These are phyloP conservation scores for Triops cancriformis DNA, from an alignment of 1,140 invertebrate genomes.

Conservation along the genomic window DNA sequence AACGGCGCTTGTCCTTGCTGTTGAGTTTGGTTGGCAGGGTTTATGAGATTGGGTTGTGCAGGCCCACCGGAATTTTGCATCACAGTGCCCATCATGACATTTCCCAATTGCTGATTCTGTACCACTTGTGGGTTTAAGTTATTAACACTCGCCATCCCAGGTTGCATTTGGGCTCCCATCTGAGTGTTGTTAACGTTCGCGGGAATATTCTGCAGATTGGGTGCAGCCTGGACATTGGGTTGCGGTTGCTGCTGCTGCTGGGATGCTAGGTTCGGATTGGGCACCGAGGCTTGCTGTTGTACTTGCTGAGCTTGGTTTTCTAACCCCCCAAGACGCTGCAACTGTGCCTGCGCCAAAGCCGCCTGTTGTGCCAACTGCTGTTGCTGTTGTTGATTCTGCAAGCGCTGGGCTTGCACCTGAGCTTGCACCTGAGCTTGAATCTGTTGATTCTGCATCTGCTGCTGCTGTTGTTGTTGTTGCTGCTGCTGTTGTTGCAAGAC, in stretches of 20 bases:
- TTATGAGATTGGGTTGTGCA: not conserved
- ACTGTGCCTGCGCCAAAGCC: constrained; percentile 16
- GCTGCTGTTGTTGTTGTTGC: constrained; percentile 38
- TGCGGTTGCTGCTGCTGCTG: constrained; percentile 30
- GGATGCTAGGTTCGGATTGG: constrained; percentile 18
- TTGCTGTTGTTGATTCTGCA: constrained; percentile 26
- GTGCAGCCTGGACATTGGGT: not conserved
- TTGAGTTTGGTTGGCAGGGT: not conserved
- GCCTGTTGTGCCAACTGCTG: constrained; percentile 18
- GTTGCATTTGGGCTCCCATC: not conserved
- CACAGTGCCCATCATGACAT: not conserved
- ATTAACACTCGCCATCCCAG: constrained; percentile 36
- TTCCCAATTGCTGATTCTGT: constrained; percentile 32
- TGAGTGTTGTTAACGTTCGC: not conserved
- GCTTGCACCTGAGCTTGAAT: constrained; percentile 32
- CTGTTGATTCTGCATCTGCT: constrained; percentile 41
- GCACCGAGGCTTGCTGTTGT: constrained; percentile 25
- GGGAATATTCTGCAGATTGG: not conserved
- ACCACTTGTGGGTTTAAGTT: constrained; percentile 36
- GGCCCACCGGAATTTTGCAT: not conserved
- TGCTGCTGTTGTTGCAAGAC: constrained; percentile 26
- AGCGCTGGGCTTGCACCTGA: constrained; percentile 31
- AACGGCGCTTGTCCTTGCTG: not conserved
- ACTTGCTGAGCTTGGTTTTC: constrained; percentile 24
- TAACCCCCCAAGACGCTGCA: constrained; percentile 15